A percentile compares a stretch with the other conserved stretches of the same genome.
These are phyloP conservation scores for Eidolon helvum DNA, from an alignment of 2,113 vertebrate genomes.

Conservation along the genomic window DNA sequence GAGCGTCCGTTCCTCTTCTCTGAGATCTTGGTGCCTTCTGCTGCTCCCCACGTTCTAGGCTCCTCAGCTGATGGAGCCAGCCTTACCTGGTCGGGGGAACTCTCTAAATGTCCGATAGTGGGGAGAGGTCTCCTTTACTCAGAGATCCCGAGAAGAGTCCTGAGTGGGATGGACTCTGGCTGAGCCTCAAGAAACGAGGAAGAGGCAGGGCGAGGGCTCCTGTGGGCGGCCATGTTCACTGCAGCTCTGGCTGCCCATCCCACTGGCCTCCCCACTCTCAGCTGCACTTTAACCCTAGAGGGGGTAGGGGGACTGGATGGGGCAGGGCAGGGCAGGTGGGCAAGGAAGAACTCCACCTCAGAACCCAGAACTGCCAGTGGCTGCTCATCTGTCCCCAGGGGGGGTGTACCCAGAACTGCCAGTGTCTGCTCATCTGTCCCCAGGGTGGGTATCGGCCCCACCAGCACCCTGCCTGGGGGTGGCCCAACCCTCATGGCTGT, in stretches of 20 bases:
- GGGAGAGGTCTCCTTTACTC: not conserved
- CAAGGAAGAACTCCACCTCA: not conserved
- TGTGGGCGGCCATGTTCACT: not conserved
- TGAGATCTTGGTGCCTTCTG: not conserved
- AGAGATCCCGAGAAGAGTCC: not conserved
- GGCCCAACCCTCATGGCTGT: conserved; percentile 5
- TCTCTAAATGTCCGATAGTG: not conserved
- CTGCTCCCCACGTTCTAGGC: not conserved
- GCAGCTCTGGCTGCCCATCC: accelerated
- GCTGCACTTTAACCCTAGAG: conserved; percentile 73
- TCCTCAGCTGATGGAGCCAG: not conserved
- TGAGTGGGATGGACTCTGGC: not conserved
- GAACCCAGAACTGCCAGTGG: not conserved
- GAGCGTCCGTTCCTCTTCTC: too few relatives aligned
- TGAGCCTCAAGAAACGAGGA: not conserved
- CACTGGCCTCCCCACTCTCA: not conserved
- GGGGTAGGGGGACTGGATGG: not conserved
- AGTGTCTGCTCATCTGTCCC: not conserved
- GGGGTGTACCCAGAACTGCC: not conserved
- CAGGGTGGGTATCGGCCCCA: not conserved
- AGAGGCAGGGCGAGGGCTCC: not conserved
- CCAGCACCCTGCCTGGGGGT: not conserved
- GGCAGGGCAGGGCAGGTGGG: not conserved
- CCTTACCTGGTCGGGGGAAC: not conserved
- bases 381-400: not conserved